These are phyloP conservation scores for Rugalucina vietnamica DNA, from an alignment of 2,888 invertebrate genomes.

Conservation along the genomic window DNA sequence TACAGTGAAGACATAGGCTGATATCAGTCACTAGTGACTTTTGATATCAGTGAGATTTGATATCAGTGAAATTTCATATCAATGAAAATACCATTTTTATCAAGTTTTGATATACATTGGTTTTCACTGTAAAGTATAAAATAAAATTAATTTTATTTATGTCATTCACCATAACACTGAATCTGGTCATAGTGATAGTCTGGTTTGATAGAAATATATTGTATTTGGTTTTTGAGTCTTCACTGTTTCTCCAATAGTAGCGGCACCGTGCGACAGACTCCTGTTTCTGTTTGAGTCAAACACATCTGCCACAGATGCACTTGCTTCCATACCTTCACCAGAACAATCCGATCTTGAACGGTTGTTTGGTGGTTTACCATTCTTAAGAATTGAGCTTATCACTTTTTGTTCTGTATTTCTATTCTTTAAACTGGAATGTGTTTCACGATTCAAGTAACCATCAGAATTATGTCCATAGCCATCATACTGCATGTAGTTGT, in stretches of 20 bases:
- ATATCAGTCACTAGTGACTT: too few relatives aligned
- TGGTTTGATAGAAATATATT: conserved; percentile 1
- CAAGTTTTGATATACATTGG: too few relatives aligned
- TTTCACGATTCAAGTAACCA: neutral
- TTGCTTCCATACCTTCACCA: neutral
- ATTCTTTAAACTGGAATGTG: neutral
- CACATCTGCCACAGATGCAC: neutral
- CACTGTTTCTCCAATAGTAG: neutral
- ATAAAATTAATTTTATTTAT: too few relatives aligned
- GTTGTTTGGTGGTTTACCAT: neutral
- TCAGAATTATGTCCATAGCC: neutral
- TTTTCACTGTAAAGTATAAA: too few relatives aligned
- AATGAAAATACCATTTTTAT: too few relatives aligned
- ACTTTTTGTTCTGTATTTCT: conserved; percentile 1
- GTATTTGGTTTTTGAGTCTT: neutral
- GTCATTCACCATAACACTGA: too few relatives aligned
- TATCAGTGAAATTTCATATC: too few relatives aligned
- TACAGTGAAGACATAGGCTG: too few relatives aligned
- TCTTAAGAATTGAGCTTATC: neutral
- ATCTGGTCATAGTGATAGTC: too few relatives aligned
- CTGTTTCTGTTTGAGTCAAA: neutral
- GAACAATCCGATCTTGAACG: neutral
- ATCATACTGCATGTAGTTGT: neutral
- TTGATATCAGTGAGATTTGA: too few relatives aligned
- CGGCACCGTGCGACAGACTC: neutral